A percentile compares a stretch with the other conserved stretches of the same genome.
Conservation (phyloP, 2,113 vertebrate species). For the Bostrychus sinensis region DNA sequence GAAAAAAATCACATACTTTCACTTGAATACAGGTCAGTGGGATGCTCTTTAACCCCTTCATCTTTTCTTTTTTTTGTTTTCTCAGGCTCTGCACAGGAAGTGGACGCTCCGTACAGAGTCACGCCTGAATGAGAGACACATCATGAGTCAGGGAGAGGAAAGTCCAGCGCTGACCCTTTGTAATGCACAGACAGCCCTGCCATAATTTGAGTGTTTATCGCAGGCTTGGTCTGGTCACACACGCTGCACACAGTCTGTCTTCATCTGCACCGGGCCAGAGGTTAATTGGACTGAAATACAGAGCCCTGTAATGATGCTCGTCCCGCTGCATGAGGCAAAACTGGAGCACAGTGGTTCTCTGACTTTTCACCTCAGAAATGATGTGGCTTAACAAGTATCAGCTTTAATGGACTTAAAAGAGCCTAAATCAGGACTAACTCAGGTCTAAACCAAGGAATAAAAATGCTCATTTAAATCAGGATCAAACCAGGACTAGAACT, state of each 20-base stretch:
- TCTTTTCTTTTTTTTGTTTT: too few species aligned
- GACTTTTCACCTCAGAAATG: constrained; percentile 56
- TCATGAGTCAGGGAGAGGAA: constrained; percentile 45
- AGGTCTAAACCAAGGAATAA: not conserved
- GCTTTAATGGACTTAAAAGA: not conserved
- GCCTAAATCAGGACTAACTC: not conserved
- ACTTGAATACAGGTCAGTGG: not conserved
- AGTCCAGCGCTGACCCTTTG: constrained; percentile 39
- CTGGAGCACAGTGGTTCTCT: constrained; percentile 39
- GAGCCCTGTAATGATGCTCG: constrained; percentile 21
- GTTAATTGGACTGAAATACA: constrained; percentile 53
- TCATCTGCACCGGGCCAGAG: constrained; percentile 36
- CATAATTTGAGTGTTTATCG: constrained; percentile 49
- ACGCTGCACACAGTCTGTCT: constrained; percentile 35
- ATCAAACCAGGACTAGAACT: too few species aligned
- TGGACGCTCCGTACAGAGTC: constrained; percentile 39
- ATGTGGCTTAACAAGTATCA: too few species aligned
- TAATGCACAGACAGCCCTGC: constrained; percentile 32
- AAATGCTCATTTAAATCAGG: too few species aligned
- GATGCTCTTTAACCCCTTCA: too few species aligned
- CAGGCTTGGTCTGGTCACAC: constrained; percentile 34
- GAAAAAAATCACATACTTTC: not conserved
- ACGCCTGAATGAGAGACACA: constrained; percentile 52
- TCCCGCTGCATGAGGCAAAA: constrained; percentile 39
- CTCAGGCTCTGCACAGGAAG: constrained; percentile 53